phyloP scores from a whole-genome alignment of 2,113 vertebrate genomes.

The Cynocephalus volans region DNA sequence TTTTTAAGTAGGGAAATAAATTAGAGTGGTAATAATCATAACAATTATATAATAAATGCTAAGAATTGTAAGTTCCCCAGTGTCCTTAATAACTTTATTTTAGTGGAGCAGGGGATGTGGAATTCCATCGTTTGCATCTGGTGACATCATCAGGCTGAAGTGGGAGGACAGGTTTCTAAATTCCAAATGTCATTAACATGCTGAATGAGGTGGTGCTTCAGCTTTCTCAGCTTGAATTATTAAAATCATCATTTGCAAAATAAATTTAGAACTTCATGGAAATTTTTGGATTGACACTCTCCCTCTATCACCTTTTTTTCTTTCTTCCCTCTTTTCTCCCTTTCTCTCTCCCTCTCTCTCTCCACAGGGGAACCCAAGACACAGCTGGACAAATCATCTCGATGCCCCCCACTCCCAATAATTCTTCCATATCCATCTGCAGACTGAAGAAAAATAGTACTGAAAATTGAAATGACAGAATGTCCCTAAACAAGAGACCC shows the following conservation, averaged over 20 bases:
- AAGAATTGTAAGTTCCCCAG: constrained; percentile 66
- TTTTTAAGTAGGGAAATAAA: constrained; percentile 87
- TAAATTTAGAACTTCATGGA: constrained; percentile 45
- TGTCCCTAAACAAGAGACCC: background rate
- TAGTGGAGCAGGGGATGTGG: background rate
- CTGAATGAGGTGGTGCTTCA: constrained; percentile 4
- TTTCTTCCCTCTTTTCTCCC: too few relatives aligned
- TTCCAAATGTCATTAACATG: constrained; percentile 57
- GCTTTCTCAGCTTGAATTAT: constrained; percentile 48
- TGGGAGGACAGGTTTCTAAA: constrained; percentile 23
- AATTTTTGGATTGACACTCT: constrained; percentile 36
- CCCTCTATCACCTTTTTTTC: background rate
- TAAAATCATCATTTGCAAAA: constrained; percentile 55
- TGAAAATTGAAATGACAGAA: background rate
- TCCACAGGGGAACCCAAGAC: background rate
- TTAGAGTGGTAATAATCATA: constrained; percentile 84
- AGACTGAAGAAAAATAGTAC: constrained; percentile 1
- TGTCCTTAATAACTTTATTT: constrained; percentile 68
- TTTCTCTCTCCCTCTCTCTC: too few relatives aligned
- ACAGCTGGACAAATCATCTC: background rate
- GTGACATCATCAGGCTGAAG: constrained; percentile 75
- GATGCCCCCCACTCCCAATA: background rate
- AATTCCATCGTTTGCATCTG: constrained; percentile 65
- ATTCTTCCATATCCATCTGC: background rate
- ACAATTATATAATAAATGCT: constrained; percentile 84